Evolutionary conservation across 2,888 invertebrate species (phyloP).

Genomic region (Perithous albicinctus): DNA sequence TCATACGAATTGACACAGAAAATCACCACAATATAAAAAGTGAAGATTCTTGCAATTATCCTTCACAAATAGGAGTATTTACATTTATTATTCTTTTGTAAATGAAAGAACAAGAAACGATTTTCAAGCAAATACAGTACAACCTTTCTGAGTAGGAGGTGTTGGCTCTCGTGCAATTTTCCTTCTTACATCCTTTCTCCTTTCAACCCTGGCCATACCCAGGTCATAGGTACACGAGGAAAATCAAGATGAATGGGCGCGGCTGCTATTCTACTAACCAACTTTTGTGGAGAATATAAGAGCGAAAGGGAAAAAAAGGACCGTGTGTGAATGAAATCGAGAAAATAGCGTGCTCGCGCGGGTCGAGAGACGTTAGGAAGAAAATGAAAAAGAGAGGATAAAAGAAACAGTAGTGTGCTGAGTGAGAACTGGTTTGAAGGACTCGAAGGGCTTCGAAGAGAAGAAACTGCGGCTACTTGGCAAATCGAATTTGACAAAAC

Average conservation of each 20-base stretch:
- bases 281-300: slow-evolving; percentile 12
- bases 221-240: background rate
- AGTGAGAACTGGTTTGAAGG: slow-evolving; percentile 34
- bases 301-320: slow-evolving; percentile 4
- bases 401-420: slow-evolving; percentile 57
- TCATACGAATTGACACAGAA: no score
- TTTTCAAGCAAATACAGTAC: background rate
- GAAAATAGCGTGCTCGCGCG: slow-evolving; percentile 32
- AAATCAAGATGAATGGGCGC: slow-evolving; percentile 18
- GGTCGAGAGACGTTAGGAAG: slow-evolving; percentile 20
- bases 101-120: background rate
- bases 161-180: slow-evolving; percentile 23
- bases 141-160: slow-evolving; percentile 8
- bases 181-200: slow-evolving; percentile 8
- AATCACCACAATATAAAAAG: no score
- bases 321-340: slow-evolving; percentile 45
- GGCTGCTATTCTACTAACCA: slow-evolving; percentile 26
- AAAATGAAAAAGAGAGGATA: slow-evolving; percentile 68
- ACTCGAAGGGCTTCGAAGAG: slow-evolving; percentile 38
- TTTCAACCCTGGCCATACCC: slow-evolving; percentile 23
- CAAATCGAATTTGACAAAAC: slow-evolving; percentile 80
- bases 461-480: slow-evolving; percentile 43
- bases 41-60: no score
- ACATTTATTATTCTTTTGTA: background rate
- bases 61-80: no score